phyloP scores from a whole-genome alignment of 2,113 vertebrate genomes.

The Pelmatolapia mariae region DNA sequence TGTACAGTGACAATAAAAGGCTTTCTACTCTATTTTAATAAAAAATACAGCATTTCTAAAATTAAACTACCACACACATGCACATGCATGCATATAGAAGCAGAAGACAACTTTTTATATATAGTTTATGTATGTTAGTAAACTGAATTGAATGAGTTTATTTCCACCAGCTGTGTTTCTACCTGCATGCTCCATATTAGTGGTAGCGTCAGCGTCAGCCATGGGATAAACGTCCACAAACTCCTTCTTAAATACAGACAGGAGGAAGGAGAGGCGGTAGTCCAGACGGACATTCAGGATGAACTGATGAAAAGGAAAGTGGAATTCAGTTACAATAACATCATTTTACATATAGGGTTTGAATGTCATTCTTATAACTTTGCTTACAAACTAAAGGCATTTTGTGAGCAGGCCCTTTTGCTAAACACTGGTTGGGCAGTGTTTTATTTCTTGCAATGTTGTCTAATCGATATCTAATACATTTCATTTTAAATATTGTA shows the following conservation, averaged over 20 bases:
- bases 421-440: not conserved
- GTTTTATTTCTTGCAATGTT: not conserved
- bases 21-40: not conserved
- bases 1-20: not conserved
- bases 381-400: not conserved
- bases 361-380: not conserved
- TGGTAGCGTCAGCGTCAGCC: slow-evolving; percentile 89
- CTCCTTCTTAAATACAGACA: slow-evolving; percentile 97
- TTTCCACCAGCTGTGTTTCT: not conserved
- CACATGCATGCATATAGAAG: not conserved
- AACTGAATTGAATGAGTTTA: not conserved
- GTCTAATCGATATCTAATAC: not conserved
- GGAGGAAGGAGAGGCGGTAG: slow-evolving; percentile 94
- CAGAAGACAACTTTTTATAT: not conserved
- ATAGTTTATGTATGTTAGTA: not conserved
- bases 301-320: slow-evolving; percentile 74
- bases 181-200: slow-evolving; percentile 88
- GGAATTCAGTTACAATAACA: not conserved
- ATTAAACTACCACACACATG: not conserved
- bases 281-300: slow-evolving; percentile 95
- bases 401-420: not conserved
- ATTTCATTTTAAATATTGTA: not conserved
- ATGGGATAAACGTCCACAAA: slow-evolving; percentile 95
- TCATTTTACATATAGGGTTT: not conserved
- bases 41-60: not conserved